These are phyloP conservation scores for Thereva unica DNA, from an alignment of 2,888 invertebrate species.

Conservation along the genomic window DNA sequence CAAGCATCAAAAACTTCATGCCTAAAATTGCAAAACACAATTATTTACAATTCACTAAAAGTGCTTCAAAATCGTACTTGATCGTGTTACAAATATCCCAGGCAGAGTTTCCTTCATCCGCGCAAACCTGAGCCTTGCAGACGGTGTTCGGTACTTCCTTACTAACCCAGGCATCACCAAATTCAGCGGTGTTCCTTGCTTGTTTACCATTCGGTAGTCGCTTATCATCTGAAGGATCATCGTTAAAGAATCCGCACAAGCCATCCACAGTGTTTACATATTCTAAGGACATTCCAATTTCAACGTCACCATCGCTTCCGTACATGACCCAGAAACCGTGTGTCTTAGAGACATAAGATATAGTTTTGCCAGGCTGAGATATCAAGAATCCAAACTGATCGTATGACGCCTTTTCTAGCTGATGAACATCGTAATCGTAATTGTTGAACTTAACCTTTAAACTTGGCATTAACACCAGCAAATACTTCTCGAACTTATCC, in stretches of 20 bases:
- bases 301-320: conserved; percentile 69
- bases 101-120: conserved; percentile 66
- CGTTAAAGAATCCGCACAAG: conserved; percentile 78
- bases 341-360: conserved; percentile 69
- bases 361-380: conserved; percentile 69
- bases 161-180: conserved; percentile 77
- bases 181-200: conserved; percentile 68
- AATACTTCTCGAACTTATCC: conserved; percentile 63
- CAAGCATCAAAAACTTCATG: conserved; percentile 70
- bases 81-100: conserved; percentile 71
- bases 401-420: conserved; percentile 54
- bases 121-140: conserved; percentile 68
- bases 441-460: conserved; percentile 71
- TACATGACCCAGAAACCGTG: conserved; percentile 77
- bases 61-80: conserved; percentile 61
- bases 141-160: conserved; percentile 52
- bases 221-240: conserved; percentile 68
- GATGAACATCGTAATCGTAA: conserved; percentile 59
- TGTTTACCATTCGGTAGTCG: conserved; percentile 69
- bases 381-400: conserved; percentile 65
- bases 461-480: conserved; percentile 60
- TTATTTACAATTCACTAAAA: conserved; percentile 9
- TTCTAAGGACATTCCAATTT: conserved; percentile 71
- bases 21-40: conserved; percentile 52
- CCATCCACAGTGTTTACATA: conserved; percentile 72